Conservation (phyloP, 2,888 invertebrate genomes). For the Diarsia rubi region DNA sequence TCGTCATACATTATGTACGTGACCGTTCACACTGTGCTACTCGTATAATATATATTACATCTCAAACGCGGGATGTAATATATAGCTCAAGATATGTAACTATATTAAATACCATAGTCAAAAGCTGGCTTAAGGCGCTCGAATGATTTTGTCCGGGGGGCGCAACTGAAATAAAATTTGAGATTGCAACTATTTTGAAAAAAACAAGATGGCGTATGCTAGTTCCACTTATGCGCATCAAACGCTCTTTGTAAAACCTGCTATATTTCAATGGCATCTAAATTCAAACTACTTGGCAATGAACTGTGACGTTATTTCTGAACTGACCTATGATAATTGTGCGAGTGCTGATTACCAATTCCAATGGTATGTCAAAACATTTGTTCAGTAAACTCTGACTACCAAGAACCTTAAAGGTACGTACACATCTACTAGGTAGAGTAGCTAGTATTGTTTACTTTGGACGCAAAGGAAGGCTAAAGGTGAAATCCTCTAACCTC, state of each 20-base stretch:
- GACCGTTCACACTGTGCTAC: too few relatives aligned
- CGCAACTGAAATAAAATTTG: background rate
- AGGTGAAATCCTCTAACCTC: conserved; percentile 36
- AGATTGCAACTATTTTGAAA: background rate
- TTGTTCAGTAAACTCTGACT: conserved; percentile 16
- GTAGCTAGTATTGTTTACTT: conserved; percentile 17
- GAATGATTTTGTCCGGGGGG: background rate
- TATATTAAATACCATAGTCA: too few relatives aligned
- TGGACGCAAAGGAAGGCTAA: conserved; percentile 37
- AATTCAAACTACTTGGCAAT: conserved; percentile 13
- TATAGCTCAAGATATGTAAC: too few relatives aligned
- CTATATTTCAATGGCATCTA: background rate
- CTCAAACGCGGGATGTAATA: too few relatives aligned
- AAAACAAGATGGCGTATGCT: background rate
- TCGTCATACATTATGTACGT: too few relatives aligned
- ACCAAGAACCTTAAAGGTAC: conserved; percentile 6
- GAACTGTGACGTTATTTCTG: background rate
- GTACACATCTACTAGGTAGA: background rate
- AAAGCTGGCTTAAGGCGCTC: too few relatives aligned
- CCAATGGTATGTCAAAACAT: conserved; percentile 21
- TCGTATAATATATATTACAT: too few relatives aligned
- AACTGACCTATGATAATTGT: conserved; percentile 1
- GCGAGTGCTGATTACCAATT: background rate
- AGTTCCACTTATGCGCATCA: background rate
- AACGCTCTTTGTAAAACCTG: background rate